Evolutionary conservation across 1,140 invertebrate genomes (phyloP).

Genomic region (Drosophila trapezifrons): DNA sequence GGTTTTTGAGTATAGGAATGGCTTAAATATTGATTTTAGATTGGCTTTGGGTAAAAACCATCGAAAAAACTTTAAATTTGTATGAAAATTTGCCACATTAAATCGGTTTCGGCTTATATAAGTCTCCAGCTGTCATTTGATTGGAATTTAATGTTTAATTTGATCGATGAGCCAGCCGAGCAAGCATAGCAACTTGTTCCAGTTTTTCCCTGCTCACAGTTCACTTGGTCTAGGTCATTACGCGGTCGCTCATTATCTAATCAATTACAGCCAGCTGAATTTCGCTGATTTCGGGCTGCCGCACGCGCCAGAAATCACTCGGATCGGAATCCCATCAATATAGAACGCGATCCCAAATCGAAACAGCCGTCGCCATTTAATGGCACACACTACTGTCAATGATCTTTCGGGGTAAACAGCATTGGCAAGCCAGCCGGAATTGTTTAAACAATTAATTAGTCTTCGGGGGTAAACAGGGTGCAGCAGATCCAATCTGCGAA

Average conservation of each 20-base stretch:
- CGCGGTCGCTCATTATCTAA: conserved; percentile 52
- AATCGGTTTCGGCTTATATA: background rate
- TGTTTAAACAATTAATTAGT: conserved; percentile 81
- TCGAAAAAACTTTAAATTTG: conserved; percentile 5
- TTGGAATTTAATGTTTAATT: conserved; percentile 3
- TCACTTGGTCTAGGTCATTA: conserved; percentile 63
- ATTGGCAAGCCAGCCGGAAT: conserved; percentile 34
- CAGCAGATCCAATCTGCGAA: conserved; percentile 21
- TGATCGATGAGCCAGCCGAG: conserved; percentile 11
- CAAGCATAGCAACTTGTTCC: background rate
- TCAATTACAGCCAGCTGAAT: conserved; percentile 28
- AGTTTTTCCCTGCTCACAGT: conserved; percentile 11
- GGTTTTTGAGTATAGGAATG: conserved; percentile 59
- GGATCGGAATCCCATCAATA: conserved; percentile 27
- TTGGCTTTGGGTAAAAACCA: background rate
- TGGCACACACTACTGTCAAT: conserved; percentile 49
- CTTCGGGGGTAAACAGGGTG: conserved; percentile 58
- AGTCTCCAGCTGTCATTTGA: conserved; percentile 1
- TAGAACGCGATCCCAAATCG: conserved; percentile 13
- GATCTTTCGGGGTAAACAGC: conserved; percentile 45
- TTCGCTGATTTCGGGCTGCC: conserved; percentile 26
- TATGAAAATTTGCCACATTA: background rate
- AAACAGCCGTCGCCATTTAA: conserved; percentile 43
- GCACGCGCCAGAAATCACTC: conserved; percentile 48
- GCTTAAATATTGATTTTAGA: conserved; percentile 60